A percentile compares a stretch with the other conserved stretches of the same genome.
phyloP scores from a whole-genome alignment of 2,888 invertebrate species.

The Invenusta paracnida region DNA sequence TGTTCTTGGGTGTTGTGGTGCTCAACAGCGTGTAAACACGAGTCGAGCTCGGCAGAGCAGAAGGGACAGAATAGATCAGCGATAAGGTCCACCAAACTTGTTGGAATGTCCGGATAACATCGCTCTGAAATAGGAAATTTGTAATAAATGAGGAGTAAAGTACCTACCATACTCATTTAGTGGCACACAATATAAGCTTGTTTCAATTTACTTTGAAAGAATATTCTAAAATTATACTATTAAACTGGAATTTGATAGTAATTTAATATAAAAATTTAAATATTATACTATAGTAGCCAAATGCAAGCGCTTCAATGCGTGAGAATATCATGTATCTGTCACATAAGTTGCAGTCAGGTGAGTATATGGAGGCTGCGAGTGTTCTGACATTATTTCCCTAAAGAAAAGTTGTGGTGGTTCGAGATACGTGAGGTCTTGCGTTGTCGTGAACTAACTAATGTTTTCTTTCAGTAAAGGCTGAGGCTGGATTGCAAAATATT shows the following conservation, averaged over 20 bases:
- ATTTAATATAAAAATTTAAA: too few relatives aligned
- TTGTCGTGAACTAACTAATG: too few relatives aligned
- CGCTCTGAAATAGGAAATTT: neutral
- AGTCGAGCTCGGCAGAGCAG: neutral
- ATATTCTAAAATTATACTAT: too few relatives aligned
- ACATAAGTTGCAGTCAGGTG: neutral
- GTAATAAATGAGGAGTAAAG: too few relatives aligned
- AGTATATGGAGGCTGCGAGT: neutral
- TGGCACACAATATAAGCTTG: too few relatives aligned
- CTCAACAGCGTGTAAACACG: neutral
- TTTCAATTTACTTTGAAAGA: too few relatives aligned
- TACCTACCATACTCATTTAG: too few relatives aligned
- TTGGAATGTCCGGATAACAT: neutral
- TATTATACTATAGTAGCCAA: too few relatives aligned
- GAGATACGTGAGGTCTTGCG: neutral
- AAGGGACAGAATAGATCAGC: neutral
- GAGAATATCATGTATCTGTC: too few relatives aligned
- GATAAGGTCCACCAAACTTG: neutral
- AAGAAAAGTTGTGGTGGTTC: neutral
- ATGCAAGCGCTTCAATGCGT: neutral
- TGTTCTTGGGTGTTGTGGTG: neutral
- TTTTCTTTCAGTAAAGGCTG: too few relatives aligned
- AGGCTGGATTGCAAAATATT: too few relatives aligned
- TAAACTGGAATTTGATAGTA: too few relatives aligned
- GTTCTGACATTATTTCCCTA: neutral